These are phyloP conservation scores for Tetramorium bicarinatum DNA, from an alignment of 2,888 invertebrate genomes.

Conservation along the genomic window DNA sequence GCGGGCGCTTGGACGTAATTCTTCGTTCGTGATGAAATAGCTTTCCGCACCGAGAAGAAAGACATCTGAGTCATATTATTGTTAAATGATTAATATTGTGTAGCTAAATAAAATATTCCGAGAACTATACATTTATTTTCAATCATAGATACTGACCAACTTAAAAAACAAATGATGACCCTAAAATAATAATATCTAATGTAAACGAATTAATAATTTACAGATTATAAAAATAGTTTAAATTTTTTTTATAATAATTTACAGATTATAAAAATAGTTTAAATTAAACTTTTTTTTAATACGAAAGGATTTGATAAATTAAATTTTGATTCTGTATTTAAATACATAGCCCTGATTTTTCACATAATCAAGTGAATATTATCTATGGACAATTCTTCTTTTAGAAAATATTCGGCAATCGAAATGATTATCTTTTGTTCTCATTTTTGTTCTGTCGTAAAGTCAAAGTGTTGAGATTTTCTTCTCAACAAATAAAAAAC, in stretches of 20 bases:
- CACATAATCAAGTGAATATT: neutral
- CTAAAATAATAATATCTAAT: neutral
- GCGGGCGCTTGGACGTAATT: constrained; percentile 1
- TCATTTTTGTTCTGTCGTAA: constrained; percentile 9
- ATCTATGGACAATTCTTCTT: neutral
- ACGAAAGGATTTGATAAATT: neutral
- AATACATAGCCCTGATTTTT: neutral
- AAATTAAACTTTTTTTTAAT: neutral
- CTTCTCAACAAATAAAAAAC: neutral
- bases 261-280: neutral
- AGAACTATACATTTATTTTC: neutral
- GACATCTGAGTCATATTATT: neutral
- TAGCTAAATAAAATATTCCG: neutral
- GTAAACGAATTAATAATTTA: constrained; percentile 3
- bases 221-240: neutral
- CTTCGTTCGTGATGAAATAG: neutral
- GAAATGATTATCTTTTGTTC: neutral
- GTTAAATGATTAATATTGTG: neutral
- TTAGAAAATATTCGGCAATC: neutral
- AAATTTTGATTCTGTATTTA: neutral
- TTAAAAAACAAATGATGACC: neutral
- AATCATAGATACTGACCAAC: neutral
- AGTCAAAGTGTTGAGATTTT: neutral
- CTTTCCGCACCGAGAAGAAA: neutral
- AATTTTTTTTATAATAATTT: neutral